A percentile compares a stretch with the other conserved stretches of the same genome.
phyloP scores from a whole-genome alignment of 2,888 invertebrate species.

The Liopterus haemorrhoidalis region DNA sequence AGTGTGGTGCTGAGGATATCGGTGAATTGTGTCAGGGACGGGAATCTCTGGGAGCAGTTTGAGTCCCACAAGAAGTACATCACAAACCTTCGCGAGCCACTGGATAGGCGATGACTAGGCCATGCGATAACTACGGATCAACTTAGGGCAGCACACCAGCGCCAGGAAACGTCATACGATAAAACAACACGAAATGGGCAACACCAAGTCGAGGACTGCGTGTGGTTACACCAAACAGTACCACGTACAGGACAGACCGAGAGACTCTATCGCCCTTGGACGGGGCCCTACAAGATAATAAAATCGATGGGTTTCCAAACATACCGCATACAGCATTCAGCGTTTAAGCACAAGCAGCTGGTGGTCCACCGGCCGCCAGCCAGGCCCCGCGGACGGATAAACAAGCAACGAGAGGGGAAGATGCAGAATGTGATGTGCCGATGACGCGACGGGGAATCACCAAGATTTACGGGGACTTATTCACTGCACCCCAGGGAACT shows the following conservation, averaged over 20 bases:
- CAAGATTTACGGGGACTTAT: conserved; percentile 50
- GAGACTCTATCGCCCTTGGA: conserved; percentile 2
- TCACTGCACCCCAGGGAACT: conserved; percentile 41
- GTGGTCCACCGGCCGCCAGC: no score
- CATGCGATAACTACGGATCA: background rate
- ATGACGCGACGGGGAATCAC: no score
- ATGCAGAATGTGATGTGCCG: no score
- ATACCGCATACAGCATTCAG: no score
- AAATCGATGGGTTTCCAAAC: no score
- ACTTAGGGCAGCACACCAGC: background rate
- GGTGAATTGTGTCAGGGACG: background rate
- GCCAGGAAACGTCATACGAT: background rate
- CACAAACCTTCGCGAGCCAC: background rate
- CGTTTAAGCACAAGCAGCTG: no score
- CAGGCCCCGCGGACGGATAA: no score
- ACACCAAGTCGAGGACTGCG: background rate
- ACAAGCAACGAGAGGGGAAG: no score
- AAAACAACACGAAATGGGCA: background rate
- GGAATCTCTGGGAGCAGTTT: background rate
- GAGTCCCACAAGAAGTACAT: background rate
- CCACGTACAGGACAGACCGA: background rate
- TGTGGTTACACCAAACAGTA: conserved; percentile 1
- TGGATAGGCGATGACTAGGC: background rate
- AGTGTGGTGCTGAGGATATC: conserved; percentile 2
- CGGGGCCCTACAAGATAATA: no score